Conservation (phyloP, 2,888 invertebrate species). For the Allolobophora icterica region DNA sequence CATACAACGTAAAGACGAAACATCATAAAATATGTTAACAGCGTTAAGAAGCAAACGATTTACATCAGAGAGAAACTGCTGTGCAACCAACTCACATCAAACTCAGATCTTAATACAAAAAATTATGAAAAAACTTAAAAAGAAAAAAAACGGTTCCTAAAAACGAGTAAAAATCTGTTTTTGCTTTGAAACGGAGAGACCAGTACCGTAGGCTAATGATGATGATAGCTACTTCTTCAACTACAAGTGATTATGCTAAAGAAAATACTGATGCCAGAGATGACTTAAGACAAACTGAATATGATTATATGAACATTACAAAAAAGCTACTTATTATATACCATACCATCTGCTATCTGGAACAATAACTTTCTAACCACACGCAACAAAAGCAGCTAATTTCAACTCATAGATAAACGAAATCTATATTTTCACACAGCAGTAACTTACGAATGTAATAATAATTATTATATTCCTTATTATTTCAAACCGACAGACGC, state of each 20-base stretch:
- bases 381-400: too few species aligned
- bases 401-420: too few species aligned
- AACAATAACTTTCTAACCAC: too few species aligned
- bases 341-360: too few species aligned
- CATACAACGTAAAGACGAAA: background rate
- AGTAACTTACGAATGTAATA: too few species aligned
- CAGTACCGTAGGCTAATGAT: too few species aligned
- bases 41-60: background rate
- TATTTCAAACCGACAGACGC: too few species aligned
- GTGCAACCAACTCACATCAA: background rate
- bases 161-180: background rate
- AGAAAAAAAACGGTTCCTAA: background rate
- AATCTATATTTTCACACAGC: too few species aligned
- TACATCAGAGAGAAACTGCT: background rate
- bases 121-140: background rate
- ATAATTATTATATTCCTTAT: too few species aligned
- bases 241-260: background rate
- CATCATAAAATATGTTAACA: background rate
- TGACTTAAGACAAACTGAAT: background rate
- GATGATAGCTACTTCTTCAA: background rate
- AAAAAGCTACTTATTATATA: too few species aligned
- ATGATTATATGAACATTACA: too few species aligned
- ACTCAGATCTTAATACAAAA: background rate
- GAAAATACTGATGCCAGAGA: background rate
- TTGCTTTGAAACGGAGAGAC: background rate